These are phyloP conservation scores for Coreoperca whiteheadi DNA, from an alignment of 2,113 vertebrate species.

Conservation along the genomic window DNA sequence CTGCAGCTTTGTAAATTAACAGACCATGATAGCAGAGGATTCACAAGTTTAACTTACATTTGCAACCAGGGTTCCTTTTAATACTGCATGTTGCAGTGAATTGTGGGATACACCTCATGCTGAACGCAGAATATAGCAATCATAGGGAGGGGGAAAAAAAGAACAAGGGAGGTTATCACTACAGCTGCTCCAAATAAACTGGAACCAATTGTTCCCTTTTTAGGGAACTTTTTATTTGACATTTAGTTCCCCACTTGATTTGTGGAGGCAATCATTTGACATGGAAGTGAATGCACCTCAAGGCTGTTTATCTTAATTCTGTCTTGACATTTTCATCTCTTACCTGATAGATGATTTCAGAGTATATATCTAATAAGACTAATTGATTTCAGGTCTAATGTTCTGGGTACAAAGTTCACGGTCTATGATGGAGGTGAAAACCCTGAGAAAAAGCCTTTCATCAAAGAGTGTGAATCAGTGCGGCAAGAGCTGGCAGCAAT, in stretches of 20 bases:
- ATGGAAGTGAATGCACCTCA: neutral
- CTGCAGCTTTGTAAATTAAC: neutral
- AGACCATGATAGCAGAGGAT: neutral
- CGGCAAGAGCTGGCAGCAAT: conserved; percentile 90
- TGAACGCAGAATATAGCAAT: neutral
- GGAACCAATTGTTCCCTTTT: neutral
- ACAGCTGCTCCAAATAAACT: too few species aligned
- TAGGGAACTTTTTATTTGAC: neutral
- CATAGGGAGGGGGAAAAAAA: too few species aligned
- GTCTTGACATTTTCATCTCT: neutral
- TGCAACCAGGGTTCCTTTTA: neutral
- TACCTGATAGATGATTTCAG: neutral
- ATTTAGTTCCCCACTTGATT: neutral
- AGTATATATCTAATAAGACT: neutral
- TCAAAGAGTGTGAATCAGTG: conserved; percentile 83
- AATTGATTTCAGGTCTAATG: conserved; percentile 84
- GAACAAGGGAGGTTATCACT: too few species aligned
- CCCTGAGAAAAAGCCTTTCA: conserved; percentile 86
- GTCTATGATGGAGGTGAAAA: conserved; percentile 90
- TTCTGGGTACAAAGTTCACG: conserved; percentile 90
- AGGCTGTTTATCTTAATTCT: neutral
- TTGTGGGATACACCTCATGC: neutral
- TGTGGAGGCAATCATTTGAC: neutral
- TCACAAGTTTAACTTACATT: neutral
- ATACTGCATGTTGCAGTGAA: neutral